Conservation (phyloP, 2,888 invertebrate genomes). For the Chrysolina haemoptera region DNA sequence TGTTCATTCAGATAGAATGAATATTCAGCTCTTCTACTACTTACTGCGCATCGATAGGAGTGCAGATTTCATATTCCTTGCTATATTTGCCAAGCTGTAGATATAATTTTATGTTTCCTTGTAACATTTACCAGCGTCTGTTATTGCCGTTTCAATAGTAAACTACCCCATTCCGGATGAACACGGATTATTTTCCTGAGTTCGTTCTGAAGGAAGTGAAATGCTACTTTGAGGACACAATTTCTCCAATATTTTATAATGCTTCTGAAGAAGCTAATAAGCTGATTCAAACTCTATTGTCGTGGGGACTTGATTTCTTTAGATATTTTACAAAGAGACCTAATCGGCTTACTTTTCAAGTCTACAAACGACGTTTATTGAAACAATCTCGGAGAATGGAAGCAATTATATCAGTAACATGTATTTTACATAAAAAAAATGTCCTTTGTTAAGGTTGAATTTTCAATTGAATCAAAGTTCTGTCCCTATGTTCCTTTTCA, state of each 20-base stretch:
- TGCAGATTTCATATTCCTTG: no score
- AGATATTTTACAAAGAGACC: not conserved
- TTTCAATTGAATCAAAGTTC: no score
- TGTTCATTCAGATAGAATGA: no score
- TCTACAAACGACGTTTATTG: constrained; percentile 1
- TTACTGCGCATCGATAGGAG: no score
- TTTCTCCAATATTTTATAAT: not conserved
- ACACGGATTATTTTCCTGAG: not conserved
- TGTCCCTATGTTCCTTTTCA: no score
- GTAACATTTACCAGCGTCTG: no score
- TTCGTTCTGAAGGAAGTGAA: not conserved
- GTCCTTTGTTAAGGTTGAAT: no score
- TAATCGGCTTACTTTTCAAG: constrained; percentile 6
- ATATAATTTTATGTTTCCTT: not conserved
- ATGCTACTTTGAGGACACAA: not conserved
- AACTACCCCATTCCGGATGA: not conserved
- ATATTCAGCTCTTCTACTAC: no score
- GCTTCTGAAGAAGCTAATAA: not conserved
- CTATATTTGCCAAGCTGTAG: no score
- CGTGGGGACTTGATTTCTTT: not conserved
- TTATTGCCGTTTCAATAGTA: not conserved
- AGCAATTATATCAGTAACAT: not conserved
- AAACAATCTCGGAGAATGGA: not conserved
- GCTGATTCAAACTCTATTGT: not conserved
- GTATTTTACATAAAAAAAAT: not conserved